Conservation (phyloP, 2,797 vertebrate genomes). For the Gobionotothen gibberifrons region DNA sequence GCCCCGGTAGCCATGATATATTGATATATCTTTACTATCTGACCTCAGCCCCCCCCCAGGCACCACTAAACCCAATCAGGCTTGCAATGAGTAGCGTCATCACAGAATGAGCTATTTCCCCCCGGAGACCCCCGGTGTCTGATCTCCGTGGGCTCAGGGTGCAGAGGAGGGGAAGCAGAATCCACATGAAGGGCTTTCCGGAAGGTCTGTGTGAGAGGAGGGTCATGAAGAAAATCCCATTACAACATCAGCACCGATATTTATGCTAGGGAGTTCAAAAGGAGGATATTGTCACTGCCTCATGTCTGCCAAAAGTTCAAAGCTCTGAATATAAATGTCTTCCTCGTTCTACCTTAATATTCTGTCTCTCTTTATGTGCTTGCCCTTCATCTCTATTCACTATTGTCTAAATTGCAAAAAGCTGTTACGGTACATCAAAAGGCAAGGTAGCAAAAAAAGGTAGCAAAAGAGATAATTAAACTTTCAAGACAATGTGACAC, state of each 20-base stretch:
- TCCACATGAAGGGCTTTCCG: constrained; percentile 67
- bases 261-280: constrained; percentile 75
- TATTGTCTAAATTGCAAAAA: neutral
- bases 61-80: constrained; percentile 78
- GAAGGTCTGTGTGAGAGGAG: constrained; percentile 41
- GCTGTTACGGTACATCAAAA: neutral
- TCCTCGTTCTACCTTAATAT: constrained; percentile 29
- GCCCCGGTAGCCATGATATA: constrained; percentile 34
- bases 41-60: constrained; percentile 58
- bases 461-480: neutral
- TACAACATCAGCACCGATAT: constrained; percentile 77
- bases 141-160: constrained; percentile 56
- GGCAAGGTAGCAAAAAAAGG: neutral
- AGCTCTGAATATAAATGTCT: constrained; percentile 28
- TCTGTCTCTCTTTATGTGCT: constrained; percentile 25
- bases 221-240: constrained; percentile 72
- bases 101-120: constrained; percentile 77
- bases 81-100: constrained; percentile 74
- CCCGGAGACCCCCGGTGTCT: constrained; percentile 61
- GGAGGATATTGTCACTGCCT: constrained; percentile 41
- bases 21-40: constrained; percentile 73
- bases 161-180: constrained; percentile 52
- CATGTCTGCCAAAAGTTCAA: constrained; percentile 52
- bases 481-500: constrained; percentile 5
- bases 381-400: neutral